Evolutionary conservation across 2,113 vertebrate genomes (phyloP).

Genomic region (Otocyon megalotis): DNA sequence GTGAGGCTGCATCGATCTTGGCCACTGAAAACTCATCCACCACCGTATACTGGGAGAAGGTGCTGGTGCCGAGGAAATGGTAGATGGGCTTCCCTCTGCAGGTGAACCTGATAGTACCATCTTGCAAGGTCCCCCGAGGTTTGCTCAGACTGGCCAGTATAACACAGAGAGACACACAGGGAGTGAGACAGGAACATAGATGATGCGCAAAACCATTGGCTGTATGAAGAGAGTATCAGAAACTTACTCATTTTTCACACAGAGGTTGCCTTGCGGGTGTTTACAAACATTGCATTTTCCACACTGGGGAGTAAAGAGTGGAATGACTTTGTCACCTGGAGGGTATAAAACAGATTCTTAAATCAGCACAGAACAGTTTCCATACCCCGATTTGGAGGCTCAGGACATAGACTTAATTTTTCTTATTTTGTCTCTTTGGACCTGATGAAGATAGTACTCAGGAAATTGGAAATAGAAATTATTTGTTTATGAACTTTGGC

Average conservation of each 20-base stretch:
- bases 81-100: constrained; percentile 88
- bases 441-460: not conserved
- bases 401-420: not conserved
- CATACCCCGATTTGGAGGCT: not conserved
- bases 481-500: not conserved
- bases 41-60: constrained; percentile 92
- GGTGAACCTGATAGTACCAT: constrained; percentile 85
- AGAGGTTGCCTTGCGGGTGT: constrained; percentile 86
- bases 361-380: not conserved
- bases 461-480: not conserved
- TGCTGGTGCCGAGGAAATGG: constrained; percentile 89
- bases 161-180: constrained; percentile 44
- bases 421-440: not conserved
- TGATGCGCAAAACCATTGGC: not conserved
- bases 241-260: constrained; percentile 86
- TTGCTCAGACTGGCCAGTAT: not conserved
- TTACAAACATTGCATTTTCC: constrained; percentile 86
- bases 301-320: constrained; percentile 89
- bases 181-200: not conserved
- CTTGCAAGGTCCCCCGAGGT: constrained; percentile 54
- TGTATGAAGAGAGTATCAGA: not conserved
- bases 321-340: constrained; percentile 92
- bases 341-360: not conserved
- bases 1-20: constrained; percentile 88
- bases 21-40: constrained; percentile 87